These are phyloP conservation scores for Acanthoscelides obtectus DNA, from an alignment of 2,888 invertebrate species.

Conservation along the genomic window DNA sequence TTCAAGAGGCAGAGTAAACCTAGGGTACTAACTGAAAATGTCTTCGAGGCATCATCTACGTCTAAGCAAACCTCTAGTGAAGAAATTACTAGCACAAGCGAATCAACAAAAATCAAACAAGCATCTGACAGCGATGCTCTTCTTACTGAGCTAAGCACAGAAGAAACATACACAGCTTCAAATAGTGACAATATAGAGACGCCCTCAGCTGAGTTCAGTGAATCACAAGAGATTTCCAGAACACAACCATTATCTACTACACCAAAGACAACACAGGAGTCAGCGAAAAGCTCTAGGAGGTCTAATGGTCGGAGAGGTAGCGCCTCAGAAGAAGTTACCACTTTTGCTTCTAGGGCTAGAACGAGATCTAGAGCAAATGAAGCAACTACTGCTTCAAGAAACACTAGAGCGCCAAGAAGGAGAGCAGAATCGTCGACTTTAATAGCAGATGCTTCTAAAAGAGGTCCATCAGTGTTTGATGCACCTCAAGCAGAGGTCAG, in stretches of 20 bases:
- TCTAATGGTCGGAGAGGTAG: conserved; percentile 11
- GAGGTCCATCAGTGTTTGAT: conserved; percentile 20
- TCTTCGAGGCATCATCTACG: conserved; percentile 30
- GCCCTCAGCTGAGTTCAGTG: neutral
- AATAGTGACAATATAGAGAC: neutral
- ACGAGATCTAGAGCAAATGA: conserved; percentile 20
- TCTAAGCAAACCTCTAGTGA: conserved; percentile 11
- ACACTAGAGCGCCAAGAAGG: neutral
- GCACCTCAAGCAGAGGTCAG: conserved; percentile 14
- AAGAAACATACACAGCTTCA: conserved; percentile 12
- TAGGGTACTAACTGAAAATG: conserved; percentile 33
- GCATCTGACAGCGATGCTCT: conserved; percentile 17
- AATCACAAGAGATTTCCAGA: conserved; percentile 5
- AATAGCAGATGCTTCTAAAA: conserved; percentile 8
- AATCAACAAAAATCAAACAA: conserved; percentile 1
- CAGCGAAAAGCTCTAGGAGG: conserved; percentile 8
- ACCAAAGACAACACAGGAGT: conserved; percentile 1
- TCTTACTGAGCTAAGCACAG: conserved; percentile 5
- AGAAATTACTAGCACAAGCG: conserved; percentile 5
- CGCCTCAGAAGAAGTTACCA: conserved; percentile 10
- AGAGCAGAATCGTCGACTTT: neutral
- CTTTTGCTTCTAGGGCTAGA: conserved; percentile 19
- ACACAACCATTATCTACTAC: neutral
- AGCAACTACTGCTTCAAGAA: conserved; percentile 1
- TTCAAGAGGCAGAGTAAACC: conserved; percentile 23